phyloP scores from a whole-genome alignment of 1,140 invertebrate species.

The Papilio polyxenes region DNA sequence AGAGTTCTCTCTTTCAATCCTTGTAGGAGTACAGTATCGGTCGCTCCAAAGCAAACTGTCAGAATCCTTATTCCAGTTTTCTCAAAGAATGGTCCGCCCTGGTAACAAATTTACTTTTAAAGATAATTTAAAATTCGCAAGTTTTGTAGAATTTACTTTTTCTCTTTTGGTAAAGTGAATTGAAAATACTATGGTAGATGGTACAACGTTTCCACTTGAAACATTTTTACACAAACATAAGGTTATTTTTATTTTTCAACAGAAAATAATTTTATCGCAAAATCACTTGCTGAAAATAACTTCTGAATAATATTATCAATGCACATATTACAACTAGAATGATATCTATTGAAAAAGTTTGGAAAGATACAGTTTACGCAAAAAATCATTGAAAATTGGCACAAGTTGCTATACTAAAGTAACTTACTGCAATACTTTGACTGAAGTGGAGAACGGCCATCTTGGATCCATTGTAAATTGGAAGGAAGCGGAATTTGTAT shows the following conservation, averaged over 20 bases:
- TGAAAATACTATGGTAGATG: too few relatives aligned
- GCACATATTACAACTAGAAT: too few relatives aligned
- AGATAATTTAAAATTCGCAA: neutral
- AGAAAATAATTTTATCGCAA: too few relatives aligned
- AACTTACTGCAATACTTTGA: constrained; percentile 20
- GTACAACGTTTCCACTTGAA: too few relatives aligned
- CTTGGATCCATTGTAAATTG: constrained; percentile 28
- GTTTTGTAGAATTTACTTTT: neutral
- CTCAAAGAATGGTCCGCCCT: constrained; percentile 30
- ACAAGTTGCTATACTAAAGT: neutral
- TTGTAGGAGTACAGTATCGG: constrained; percentile 24
- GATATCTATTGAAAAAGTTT: neutral
- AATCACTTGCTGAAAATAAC: too few relatives aligned
- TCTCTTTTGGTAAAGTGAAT: neutral
- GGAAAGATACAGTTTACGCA: too few relatives aligned
- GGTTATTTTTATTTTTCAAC: too few relatives aligned
- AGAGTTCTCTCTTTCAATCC: constrained; percentile 8
- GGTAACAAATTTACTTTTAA: neutral
- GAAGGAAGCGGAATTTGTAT: neutral
- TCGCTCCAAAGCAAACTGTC: constrained; percentile 31
- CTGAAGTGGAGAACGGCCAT: constrained; percentile 32
- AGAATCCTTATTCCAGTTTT: constrained; percentile 37
- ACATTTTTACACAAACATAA: too few relatives aligned
- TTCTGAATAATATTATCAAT: too few relatives aligned
- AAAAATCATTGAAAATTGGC: too few relatives aligned